phyloP scores from a whole-genome alignment of 1,140 invertebrate species.

The Lepidurus packardi region DNA sequence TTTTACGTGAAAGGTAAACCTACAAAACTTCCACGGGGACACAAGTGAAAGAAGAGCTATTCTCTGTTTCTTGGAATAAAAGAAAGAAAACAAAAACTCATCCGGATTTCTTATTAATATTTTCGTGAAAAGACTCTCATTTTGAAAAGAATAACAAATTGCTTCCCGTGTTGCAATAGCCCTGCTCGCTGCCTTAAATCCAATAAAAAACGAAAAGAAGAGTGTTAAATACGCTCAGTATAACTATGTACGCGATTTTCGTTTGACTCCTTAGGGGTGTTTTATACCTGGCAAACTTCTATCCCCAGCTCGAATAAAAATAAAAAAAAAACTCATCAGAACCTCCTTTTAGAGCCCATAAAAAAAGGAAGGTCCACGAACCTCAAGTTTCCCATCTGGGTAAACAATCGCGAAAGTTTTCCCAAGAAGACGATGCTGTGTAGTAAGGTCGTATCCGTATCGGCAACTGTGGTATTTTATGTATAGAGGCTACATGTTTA shows the following conservation, averaged over 20 bases:
- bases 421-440: constrained; percentile 4
- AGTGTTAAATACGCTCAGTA: not conserved
- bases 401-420: constrained; percentile 5
- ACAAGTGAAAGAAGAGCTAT: too few species aligned
- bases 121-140: not conserved
- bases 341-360: not conserved
- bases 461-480: not conserved
- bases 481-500: not conserved
- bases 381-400: constrained; percentile 18
- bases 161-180: not conserved
- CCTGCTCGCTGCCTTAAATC: not conserved
- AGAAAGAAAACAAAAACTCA: not conserved
- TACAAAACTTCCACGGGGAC: too few species aligned
- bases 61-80: not conserved
- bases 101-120: not conserved
- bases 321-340: not conserved
- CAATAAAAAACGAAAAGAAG: not conserved
- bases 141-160: not conserved
- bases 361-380: not conserved
- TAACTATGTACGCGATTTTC: not conserved
- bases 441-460: not conserved
- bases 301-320: not conserved
- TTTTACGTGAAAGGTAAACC: not conserved
- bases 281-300: not conserved
- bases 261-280: not conserved